Percentiles rank a stretch among this genome's conserved stretches.
Evolutionary conservation across 2,797 vertebrate species (phyloP).

Genomic region (Otolemur crassicaudatus): DNA sequence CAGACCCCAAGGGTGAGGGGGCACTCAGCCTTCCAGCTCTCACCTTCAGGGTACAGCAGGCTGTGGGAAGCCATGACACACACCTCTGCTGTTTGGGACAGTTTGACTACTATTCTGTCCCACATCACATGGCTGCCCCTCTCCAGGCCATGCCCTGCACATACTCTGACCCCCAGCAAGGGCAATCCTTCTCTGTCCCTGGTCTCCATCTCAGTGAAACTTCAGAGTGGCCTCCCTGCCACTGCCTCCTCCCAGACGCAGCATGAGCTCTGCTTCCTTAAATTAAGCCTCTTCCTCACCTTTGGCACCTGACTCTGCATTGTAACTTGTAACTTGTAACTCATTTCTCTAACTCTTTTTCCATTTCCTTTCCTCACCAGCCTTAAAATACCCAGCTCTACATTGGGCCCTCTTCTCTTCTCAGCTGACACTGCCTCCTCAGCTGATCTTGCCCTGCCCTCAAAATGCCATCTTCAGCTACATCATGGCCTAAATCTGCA

Average conservation of each 20-base stretch:
- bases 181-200: not conserved
- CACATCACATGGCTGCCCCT: too few species aligned
- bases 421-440: not conserved
- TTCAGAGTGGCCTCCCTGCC: accelerated
- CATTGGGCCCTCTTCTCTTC: not conserved
- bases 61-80: too few species aligned
- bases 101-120: not conserved
- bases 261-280: not conserved
- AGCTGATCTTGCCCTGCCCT: not conserved
- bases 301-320: not conserved
- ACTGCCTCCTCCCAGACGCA: not conserved
- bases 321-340: not conserved
- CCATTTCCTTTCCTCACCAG: not conserved
- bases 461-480: not conserved
- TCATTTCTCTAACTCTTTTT: not conserved
- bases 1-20: too few species aligned
- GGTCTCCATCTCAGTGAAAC: not conserved
- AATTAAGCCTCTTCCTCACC: too few species aligned
- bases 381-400: not conserved
- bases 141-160: not conserved
- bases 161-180: not conserved
- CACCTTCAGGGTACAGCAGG: too few species aligned
- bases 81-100: not conserved
- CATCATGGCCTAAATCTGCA: not conserved
- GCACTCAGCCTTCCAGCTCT: not conserved